Evolutionary conservation across 2,888 invertebrate species (phyloP).

Genomic region (Spialia ferax): DNA sequence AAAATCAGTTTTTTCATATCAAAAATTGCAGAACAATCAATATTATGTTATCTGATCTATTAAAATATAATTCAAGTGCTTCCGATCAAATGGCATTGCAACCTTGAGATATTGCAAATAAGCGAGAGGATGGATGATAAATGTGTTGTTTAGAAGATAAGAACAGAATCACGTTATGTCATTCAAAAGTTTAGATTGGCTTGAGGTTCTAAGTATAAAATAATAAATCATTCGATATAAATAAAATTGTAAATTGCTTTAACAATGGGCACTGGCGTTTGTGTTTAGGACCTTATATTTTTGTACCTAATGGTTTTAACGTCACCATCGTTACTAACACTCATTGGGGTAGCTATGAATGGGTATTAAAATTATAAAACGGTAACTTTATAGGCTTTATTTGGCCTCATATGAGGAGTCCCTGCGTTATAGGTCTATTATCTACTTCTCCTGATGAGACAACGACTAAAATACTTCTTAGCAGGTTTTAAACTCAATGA

Average conservation of each 20-base stretch:
- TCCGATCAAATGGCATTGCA: slow-evolving; percentile 30
- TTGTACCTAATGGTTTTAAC: too few species aligned
- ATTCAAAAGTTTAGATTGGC: slow-evolving; percentile 13
- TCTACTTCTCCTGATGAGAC: too few species aligned
- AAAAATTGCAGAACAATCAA: slow-evolving; percentile 28
- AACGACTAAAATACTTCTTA: too few species aligned
- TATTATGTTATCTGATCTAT: slow-evolving; percentile 32
- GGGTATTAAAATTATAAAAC: too few species aligned
- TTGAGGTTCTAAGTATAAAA: slow-evolving; percentile 6
- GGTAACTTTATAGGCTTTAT: too few species aligned
- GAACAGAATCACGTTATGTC: slow-evolving; percentile 34
- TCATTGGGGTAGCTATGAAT: too few species aligned
- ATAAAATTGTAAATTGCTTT: too few species aligned
- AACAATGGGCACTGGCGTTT: slow-evolving; percentile 4
- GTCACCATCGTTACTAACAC: too few species aligned
- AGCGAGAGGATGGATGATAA: slow-evolving; percentile 33
- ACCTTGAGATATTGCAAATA: slow-evolving; percentile 36
- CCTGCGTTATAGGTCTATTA: too few species aligned
- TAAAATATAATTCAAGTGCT: slow-evolving; percentile 30
- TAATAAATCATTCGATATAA: slow-evolving; percentile 29
- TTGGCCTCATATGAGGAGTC: too few species aligned
- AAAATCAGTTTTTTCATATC: not conserved
- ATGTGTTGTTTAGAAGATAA: slow-evolving; percentile 31
- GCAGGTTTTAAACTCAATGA: too few species aligned
- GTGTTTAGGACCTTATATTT: not conserved